Evolutionary conservation across 2,113 vertebrate genomes (phyloP).

Genomic region (Halcyon senegalensis): DNA sequence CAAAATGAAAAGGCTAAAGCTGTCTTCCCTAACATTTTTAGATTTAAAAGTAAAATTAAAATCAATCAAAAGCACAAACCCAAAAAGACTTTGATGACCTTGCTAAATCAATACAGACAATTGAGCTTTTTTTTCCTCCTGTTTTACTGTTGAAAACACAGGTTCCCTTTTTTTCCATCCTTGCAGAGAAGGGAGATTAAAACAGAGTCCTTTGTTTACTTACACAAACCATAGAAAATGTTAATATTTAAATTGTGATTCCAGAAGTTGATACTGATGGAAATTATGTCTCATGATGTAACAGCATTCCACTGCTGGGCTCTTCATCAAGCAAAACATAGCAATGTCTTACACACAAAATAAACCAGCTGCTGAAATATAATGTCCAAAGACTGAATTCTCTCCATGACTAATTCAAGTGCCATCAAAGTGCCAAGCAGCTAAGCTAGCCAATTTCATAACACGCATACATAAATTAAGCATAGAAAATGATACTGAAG

Average conservation of each 20-base stretch:
- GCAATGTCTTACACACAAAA: slow-evolving; percentile 19
- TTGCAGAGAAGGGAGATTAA: not conserved
- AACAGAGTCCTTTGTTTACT: slow-evolving; percentile 31
- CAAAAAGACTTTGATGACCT: not conserved
- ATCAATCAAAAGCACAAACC: not conserved
- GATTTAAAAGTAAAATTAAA: not conserved
- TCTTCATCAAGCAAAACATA: slow-evolving; percentile 41
- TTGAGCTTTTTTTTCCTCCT: not conserved
- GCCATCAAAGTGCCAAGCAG: not conserved
- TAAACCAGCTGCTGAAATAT: slow-evolving; percentile 41
- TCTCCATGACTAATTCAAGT: slow-evolving; percentile 25
- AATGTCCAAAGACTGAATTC: slow-evolving; percentile 2
- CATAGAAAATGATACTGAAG: not conserved
- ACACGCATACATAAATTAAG: not conserved
- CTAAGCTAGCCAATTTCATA: not conserved
- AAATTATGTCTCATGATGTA: slow-evolving; percentile 44
- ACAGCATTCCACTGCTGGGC: slow-evolving; percentile 31
- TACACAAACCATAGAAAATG: slow-evolving; percentile 29
- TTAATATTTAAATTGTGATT: slow-evolving; percentile 65
- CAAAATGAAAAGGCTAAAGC: not conserved
- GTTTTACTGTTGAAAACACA: not conserved
- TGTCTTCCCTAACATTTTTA: not conserved
- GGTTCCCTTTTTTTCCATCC: not conserved
- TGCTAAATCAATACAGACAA: not conserved
- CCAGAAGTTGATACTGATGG: slow-evolving; percentile 31